Base-by-base conservation (phyloP, 92 coral and sea anemone species). In the Plumapathes pennacea region DNA sequence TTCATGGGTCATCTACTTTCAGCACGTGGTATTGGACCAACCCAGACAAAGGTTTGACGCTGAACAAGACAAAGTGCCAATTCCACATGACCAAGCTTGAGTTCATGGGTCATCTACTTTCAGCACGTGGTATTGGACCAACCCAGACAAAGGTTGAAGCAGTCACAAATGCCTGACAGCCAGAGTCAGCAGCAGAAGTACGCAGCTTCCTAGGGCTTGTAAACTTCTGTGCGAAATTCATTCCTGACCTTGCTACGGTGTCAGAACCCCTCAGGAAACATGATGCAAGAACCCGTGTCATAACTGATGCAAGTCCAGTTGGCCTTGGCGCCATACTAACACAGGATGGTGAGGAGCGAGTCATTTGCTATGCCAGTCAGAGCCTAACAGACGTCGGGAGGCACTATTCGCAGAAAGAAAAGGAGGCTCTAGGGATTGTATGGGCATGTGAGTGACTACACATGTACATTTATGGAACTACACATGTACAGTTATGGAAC, bases 61-160 rank as follows among this genome's bases (percentile, higher is more conserved):
- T 74, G 11, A 82, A 74, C 55, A 47, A 37, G 52, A 78, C 74
- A 29, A 82, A 82, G 58, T 82, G 83, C 25, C 41, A 41, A 40
- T 82, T 82, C 36, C 53, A 36, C 46, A 82, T 82, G 58, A 33
- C 83, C 11, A 59, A 54, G 15, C 50, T 75, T 11, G 50, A 62
- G 32, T 73, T 67, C 54, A 65, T 78, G 85, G 82, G 90, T 18
- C 36, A 77, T 22, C 30, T 78, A 25, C 30, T 77, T 38, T 64
- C 80, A 6, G 75, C 58, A 3, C 49, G 47, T 46, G 85, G 85
- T 2, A 84, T 84, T 15, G 82, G 82, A 20, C 85, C 78, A 14
- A 57, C 76, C 30, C 45, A 83, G 44, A 19, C 48, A 10, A 64
- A 65, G 41, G 76, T 70, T 24, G 68, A 60, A 39, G 89, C 89